Conservation (phyloP, 2,113 vertebrate genomes). For the Numida meleagris region DNA sequence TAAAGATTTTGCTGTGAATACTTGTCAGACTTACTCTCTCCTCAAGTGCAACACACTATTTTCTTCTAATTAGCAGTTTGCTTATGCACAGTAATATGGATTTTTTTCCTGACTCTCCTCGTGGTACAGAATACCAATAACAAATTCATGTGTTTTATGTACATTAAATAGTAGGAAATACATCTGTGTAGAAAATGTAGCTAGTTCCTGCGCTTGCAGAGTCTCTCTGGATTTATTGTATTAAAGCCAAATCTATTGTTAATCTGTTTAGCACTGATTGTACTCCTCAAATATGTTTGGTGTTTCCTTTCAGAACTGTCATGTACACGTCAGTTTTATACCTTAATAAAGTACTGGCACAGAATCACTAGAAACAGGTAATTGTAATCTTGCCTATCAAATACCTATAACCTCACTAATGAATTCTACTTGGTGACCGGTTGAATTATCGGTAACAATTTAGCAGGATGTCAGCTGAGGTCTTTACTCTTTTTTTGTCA, state of each 20-base stretch:
- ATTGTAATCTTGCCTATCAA: not conserved
- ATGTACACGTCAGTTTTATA: not conserved
- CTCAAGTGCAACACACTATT: not conserved
- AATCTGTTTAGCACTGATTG: constrained; percentile 48
- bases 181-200: constrained; percentile 41
- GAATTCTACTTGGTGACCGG: not conserved
- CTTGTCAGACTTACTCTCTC: not conserved
- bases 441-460: not conserved
- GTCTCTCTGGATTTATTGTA: constrained; percentile 29
- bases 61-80: not conserved
- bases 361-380: not conserved
- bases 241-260: constrained; percentile 48
- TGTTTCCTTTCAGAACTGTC: not conserved
- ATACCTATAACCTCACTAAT: not conserved
- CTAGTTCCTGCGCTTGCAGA: constrained; percentile 33
- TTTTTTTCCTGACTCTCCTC: not conserved
- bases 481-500: not conserved
- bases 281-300: constrained; percentile 32
- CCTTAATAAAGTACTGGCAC: not conserved
- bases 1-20: not conserved
- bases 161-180: constrained; percentile 47
- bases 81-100: not conserved
- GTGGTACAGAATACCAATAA: not conserved
- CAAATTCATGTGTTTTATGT: constrained; percentile 50
- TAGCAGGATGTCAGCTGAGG: not conserved